A percentile compares a stretch with the other conserved stretches of the same genome.
Conservation (phyloP, 2,888 invertebrate species). For the Papilio protenor region DNA sequence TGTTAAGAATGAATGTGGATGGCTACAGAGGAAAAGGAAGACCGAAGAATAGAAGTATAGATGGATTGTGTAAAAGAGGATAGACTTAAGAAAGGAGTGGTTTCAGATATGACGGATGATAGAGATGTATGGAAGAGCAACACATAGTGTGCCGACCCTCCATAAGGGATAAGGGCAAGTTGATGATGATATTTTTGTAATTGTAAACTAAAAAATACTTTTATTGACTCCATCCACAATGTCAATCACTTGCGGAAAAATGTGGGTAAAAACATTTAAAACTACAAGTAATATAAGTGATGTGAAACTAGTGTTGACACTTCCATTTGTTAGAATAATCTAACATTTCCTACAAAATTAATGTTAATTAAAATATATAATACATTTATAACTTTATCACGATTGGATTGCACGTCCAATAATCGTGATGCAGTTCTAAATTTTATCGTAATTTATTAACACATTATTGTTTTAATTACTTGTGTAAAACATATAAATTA, state of each 20-base stretch:
- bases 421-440: constrained; percentile 36
- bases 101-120: too few relatives aligned
- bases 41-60: too few relatives aligned
- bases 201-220: neutral
- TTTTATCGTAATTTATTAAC: constrained; percentile 28
- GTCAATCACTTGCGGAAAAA: neutral
- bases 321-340: neutral
- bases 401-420: constrained; percentile 23
- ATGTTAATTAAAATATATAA: neutral
- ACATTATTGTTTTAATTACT: constrained; percentile 33
- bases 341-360: neutral
- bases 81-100: too few relatives aligned
- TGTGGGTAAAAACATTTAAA: neutral
- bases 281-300: neutral
- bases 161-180: too few relatives aligned
- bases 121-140: too few relatives aligned
- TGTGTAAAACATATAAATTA: constrained; percentile 25
- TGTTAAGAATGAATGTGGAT: too few relatives aligned
- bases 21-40: too few relatives aligned
- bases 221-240: neutral
- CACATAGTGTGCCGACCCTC: too few relatives aligned
- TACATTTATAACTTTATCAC: constrained; percentile 32
- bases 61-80: too few relatives aligned
- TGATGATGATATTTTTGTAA: neutral
- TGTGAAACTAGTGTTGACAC: neutral